phyloP scores from a whole-genome alignment of 2,888 invertebrate genomes.

The Microctonus aethiopoides region DNA sequence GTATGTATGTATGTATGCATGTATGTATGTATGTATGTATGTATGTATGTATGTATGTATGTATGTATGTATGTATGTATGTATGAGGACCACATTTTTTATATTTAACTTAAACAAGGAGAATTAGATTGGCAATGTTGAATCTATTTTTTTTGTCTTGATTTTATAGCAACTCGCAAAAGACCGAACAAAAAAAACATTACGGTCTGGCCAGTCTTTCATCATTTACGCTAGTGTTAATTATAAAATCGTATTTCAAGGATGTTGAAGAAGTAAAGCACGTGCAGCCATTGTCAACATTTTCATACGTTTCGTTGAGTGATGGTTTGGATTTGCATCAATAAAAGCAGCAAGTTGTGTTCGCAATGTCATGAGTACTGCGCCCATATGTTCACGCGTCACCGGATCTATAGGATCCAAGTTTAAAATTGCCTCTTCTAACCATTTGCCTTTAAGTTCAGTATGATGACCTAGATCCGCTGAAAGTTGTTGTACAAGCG shows the following conservation, averaged over 20 bases:
- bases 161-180: background rate
- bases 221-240: background rate
- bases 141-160: background rate
- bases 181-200: background rate
- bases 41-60: too few relatives aligned
- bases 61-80: too few relatives aligned
- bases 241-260: slow-evolving; percentile 5
- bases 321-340: slow-evolving; percentile 74
- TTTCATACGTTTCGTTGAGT: slow-evolving; percentile 74
- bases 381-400: slow-evolving; percentile 85
- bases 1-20: too few relatives aligned
- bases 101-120: slow-evolving; percentile 7
- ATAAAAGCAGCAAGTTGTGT: slow-evolving; percentile 80
- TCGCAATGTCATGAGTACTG: slow-evolving; percentile 80
- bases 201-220: background rate
- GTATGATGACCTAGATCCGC: slow-evolving; percentile 88
- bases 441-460: slow-evolving; percentile 84
- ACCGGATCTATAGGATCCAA: slow-evolving; percentile 81
- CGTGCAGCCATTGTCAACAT: slow-evolving; percentile 80
- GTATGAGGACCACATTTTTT: slow-evolving; percentile 1
- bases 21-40: too few relatives aligned
- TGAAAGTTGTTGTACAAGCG: slow-evolving; percentile 93
- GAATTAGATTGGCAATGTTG: background rate
- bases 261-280: slow-evolving; percentile 67
- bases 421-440: slow-evolving; percentile 88